Percentiles rank a stretch among this genome's conserved stretches.
These are phyloP conservation scores for Triplophysa yarkandensis DNA, from an alignment of 2,797 vertebrate genomes.

Conservation along the genomic window DNA sequence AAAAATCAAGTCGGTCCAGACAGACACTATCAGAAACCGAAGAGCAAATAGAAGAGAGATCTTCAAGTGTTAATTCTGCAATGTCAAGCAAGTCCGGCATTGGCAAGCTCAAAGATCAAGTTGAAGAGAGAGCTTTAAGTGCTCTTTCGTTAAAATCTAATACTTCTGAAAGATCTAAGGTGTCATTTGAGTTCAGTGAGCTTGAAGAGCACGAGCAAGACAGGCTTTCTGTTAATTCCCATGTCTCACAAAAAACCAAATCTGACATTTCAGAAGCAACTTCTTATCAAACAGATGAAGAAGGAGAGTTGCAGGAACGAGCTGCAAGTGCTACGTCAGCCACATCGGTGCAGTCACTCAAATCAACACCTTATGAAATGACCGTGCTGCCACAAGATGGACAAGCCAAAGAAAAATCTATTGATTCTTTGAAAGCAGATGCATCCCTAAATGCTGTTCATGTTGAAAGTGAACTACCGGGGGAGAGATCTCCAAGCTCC, in stretches of 20 bases:
- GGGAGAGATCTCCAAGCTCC: slow-evolving; percentile 56
- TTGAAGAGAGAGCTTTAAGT: slow-evolving; percentile 44
- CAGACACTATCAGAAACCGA: slow-evolving; percentile 15
- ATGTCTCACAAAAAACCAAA: slow-evolving; percentile 11
- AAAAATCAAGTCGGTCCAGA: slow-evolving; percentile 34
- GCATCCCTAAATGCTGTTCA: slow-evolving; percentile 25
- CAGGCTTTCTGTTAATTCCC: slow-evolving; percentile 14
- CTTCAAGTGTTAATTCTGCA: slow-evolving; percentile 46
- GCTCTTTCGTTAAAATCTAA: slow-evolving; percentile 49
- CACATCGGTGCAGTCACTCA: slow-evolving; percentile 52
- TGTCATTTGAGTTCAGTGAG: slow-evolving; percentile 34
- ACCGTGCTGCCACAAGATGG: slow-evolving; percentile 43
- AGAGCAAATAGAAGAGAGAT: slow-evolving; percentile 31
- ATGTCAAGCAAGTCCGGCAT: slow-evolving; percentile 37
- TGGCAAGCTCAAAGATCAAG: slow-evolving; percentile 26
- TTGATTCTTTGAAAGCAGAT: slow-evolving; percentile 56
- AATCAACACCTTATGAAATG: neutral
- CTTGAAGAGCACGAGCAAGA: neutral
- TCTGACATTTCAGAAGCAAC: slow-evolving; percentile 29
- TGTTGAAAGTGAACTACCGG: slow-evolving; percentile 19
- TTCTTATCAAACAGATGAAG: neutral
- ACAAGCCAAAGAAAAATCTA: slow-evolving; percentile 60
- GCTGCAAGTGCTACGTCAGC: slow-evolving; percentile 48
- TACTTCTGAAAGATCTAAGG: slow-evolving; percentile 23
- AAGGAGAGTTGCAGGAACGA: slow-evolving; percentile 38